Evolutionary conservation across 1,140 invertebrate species (phyloP), one percentile per base, ranked within the genome.

Genomic region (Reticulitermes speratus): DNA sequence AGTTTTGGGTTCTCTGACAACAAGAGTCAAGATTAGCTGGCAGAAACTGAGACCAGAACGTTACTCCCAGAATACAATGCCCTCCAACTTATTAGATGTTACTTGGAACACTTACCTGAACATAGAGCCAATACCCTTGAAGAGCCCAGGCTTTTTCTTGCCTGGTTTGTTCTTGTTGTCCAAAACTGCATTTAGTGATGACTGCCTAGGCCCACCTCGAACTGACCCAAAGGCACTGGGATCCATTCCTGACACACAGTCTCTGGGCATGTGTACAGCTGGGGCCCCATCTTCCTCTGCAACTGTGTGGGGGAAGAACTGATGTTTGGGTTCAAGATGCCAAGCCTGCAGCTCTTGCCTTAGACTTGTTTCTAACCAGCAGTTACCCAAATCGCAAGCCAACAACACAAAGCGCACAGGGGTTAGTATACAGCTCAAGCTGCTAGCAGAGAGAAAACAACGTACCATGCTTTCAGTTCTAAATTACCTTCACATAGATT

Each of bases 91-190:
- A 55, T 21, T 21, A 55, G 19, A 55, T 55, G 52, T 55, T 21
- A 55, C 52, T 16, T 55, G 52, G 19, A 55, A 19, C 52, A 55
- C 52, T 19, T 88, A 93, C 91, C 96, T 94, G 87, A 97, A 95
- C 94, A 97, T 96, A 11, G 95, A 95, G 0, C 96, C 95, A 32
- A 97, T 95, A 32, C 96, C 96, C 88, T 95, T 95, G 55, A 96
- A 91, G 21, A 96, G 90, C 55, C 95, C 93, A 25, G 94, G 93
- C 89, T 95, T 95, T 89, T 96, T 96, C 90, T 96, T 95, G 32
- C 91, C 92, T 32, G 91, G 89, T 87, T 95, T 94, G 86, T 94
- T 81, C 88, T 95, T 94, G 87, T 93, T 93, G 86, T 95, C 94
- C 52, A 94, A 87, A 44, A 93, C 92, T 45, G 94, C 92, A 91